Percentiles rank a stretch among this genome's conserved stretches.
phyloP scores from a whole-genome alignment of 1,140 invertebrate genomes.

The Drosophila kurseongensis region DNA sequence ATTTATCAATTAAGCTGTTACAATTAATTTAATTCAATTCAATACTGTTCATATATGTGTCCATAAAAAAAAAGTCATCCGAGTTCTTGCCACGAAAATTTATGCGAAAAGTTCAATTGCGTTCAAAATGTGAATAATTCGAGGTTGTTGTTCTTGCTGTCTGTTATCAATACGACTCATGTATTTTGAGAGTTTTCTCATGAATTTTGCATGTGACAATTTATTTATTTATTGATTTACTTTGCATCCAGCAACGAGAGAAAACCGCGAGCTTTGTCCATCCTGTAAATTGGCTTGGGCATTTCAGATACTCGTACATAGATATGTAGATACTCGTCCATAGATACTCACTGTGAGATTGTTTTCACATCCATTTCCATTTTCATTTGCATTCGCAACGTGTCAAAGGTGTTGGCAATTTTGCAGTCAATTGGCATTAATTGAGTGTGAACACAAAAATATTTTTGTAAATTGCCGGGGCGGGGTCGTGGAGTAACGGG shows the following conservation, averaged over 20 bases:
- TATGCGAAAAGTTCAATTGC: conserved; percentile 80
- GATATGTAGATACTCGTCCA: not conserved
- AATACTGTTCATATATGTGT: not conserved
- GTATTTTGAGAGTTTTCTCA: conserved; percentile 58
- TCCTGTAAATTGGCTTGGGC: conserved; percentile 15
- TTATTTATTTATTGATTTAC: conserved; percentile 83
- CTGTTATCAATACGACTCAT: conserved; percentile 27
- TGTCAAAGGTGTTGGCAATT: conserved; percentile 83
- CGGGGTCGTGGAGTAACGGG: not conserved
- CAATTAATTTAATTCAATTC: conserved; percentile 67
- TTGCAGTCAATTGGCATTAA: conserved; percentile 82
- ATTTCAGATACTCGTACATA: conserved; percentile 22
- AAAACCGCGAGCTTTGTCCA: conserved; percentile 22
- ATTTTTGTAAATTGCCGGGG: conserved; percentile 73
- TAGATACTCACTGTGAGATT: conserved; percentile 9
- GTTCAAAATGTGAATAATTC: conserved; percentile 79
- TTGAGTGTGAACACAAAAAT: conserved; percentile 83
- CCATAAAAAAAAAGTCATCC: conserved; percentile 7
- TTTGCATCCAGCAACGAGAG: conserved; percentile 35
- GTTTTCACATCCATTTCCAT: conserved; percentile 12
- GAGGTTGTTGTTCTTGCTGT: conserved; percentile 50
- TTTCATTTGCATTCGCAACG: conserved; percentile 32
- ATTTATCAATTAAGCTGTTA: conserved; percentile 76
- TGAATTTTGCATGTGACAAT: conserved; percentile 78
- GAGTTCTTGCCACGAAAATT: conserved; percentile 39